Conservation (phyloP, 2,888 invertebrate species). For the Lobophora halterata region DNA sequence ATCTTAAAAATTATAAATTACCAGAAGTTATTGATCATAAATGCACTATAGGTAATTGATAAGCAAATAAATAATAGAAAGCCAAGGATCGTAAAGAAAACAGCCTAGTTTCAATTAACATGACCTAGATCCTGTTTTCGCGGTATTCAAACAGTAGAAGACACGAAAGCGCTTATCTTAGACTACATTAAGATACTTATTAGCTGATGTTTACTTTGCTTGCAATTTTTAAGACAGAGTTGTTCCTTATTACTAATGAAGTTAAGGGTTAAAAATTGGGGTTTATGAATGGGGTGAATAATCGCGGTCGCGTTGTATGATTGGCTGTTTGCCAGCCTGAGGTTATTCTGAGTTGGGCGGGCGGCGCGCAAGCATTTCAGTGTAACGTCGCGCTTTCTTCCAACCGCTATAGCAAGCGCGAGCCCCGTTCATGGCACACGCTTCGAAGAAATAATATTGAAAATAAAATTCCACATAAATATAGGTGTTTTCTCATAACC, state of each 20-base stretch:
- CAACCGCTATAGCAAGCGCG: slow-evolving; percentile 29
- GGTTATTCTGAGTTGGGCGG: slow-evolving; percentile 69
- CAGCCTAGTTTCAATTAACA: slow-evolving; percentile 11
- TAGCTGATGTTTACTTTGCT: no score
- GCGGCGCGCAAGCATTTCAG: slow-evolving; percentile 66
- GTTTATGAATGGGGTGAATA: slow-evolving; percentile 69
- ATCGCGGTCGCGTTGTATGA: slow-evolving; percentile 43
- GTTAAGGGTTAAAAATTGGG: slow-evolving; percentile 20
- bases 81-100: slow-evolving; percentile 5
- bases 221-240: background rate
- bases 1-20: no score
- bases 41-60: no score
- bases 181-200: background rate
- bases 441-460: slow-evolving; percentile 14
- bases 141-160: background rate
- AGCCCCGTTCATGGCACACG: slow-evolving; percentile 18
- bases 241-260: slow-evolving; percentile 5
- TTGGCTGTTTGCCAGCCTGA: slow-evolving; percentile 62
- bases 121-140: slow-evolving; percentile 14
- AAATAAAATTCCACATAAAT: slow-evolving; percentile 1
- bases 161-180: background rate
- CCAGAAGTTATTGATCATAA: no score
- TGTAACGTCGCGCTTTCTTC: slow-evolving; percentile 53
- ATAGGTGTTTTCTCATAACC: background rate
- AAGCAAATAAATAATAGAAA: no score